phyloP scores from a whole-genome alignment of 2,797 vertebrate genomes.

The Enteromius argenteus region DNA sequence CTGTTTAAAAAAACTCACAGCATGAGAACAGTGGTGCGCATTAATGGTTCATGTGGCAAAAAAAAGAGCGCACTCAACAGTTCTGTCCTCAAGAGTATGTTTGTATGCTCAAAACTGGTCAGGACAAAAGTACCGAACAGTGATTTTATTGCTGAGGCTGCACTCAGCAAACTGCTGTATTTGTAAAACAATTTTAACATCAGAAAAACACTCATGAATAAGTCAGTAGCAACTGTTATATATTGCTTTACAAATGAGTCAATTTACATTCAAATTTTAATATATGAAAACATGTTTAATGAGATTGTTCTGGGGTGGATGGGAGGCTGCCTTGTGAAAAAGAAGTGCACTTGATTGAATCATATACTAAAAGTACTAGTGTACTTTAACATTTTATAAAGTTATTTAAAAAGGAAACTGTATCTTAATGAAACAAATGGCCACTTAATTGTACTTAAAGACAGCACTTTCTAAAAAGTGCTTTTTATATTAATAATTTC shows the following conservation, averaged over 20 bases:
- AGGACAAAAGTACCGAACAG: conserved; percentile 40
- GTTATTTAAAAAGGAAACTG: background rate
- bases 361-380: background rate
- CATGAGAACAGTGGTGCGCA: conserved; percentile 9
- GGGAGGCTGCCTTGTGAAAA: background rate
- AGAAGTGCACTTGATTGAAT: background rate
- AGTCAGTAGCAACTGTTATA: conserved; percentile 8
- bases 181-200: conserved; percentile 28
- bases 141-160: conserved; percentile 36
- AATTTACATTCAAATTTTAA: conserved; percentile 19
- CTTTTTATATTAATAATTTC: background rate
- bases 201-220: conserved; percentile 25
- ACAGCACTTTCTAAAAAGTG: background rate
- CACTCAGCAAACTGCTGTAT: conserved; percentile 29
- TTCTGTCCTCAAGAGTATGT: conserved; percentile 43
- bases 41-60: conserved; percentile 20
- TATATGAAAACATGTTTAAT: conserved; percentile 7
- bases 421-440: background rate
- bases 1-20: conserved; percentile 22
- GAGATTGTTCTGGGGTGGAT: background rate
- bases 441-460: background rate
- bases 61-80: conserved; percentile 47
- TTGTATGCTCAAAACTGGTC: conserved; percentile 13
- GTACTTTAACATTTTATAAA: background rate
- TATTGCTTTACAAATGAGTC: background rate